These are phyloP conservation scores for Synchiropus splendidus DNA, from an alignment of 2,113 vertebrate species.

Conservation along the genomic window DNA sequence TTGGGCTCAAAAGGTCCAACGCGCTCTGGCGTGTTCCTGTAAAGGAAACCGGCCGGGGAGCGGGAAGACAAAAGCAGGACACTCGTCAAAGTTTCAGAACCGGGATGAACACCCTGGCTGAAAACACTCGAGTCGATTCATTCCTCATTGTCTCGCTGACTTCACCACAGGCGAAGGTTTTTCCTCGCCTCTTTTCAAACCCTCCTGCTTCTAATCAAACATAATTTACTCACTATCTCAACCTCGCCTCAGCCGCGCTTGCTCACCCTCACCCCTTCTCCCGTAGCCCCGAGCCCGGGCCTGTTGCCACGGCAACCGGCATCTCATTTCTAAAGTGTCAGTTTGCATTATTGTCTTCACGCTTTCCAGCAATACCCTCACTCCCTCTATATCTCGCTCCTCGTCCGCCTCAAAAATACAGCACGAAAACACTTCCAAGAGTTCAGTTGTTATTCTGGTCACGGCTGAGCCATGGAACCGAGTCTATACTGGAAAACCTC, in stretches of 20 bases:
- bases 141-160: too few species aligned
- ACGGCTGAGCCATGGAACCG: too few species aligned
- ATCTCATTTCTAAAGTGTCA: constrained; percentile 99
- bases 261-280: constrained; percentile 60
- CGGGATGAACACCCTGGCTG: too few species aligned
- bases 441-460: too few species aligned
- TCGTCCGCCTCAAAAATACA: constrained; percentile 17
- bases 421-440: constrained; percentile 7
- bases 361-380: constrained; percentile 86
- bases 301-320: constrained; percentile 92
- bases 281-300: constrained; percentile 83
- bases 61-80: too few species aligned
- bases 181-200: constrained; percentile 83
- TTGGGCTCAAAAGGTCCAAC: too few species aligned
- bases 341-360: constrained; percentile 99
- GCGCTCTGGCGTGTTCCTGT: too few species aligned
- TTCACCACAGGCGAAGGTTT: constrained; percentile 68
- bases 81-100: too few species aligned
- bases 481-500: too few species aligned
- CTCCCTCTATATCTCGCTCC: constrained; percentile 36
- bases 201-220: constrained; percentile 98
- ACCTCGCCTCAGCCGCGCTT: constrained; percentile 63
- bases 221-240: constrained; percentile 92
- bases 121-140: too few species aligned
- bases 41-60: too few species aligned